These are phyloP conservation scores for Lasioglossum vierecki DNA, from an alignment of 2,888 invertebrate species.

Conservation along the genomic window DNA sequence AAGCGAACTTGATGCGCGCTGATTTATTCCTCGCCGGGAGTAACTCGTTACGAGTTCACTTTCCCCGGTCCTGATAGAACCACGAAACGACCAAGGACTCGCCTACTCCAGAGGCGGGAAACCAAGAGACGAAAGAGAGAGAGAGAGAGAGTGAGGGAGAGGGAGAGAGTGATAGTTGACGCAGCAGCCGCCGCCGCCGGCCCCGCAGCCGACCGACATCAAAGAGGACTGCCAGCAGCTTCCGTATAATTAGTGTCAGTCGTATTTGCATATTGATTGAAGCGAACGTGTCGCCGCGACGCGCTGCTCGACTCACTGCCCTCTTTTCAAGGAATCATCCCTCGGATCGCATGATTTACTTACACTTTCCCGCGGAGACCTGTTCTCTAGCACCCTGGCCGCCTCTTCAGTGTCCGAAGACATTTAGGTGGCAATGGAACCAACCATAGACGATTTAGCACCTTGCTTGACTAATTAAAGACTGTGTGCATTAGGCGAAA, in stretches of 20 bases:
- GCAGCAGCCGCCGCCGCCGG: conserved; percentile 56
- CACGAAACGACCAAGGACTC: conserved; percentile 69
- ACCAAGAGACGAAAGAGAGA: neutral
- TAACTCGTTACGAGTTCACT: conserved; percentile 72
- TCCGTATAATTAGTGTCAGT: conserved; percentile 83
- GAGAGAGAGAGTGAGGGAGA: neutral
- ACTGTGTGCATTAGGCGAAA: neutral
- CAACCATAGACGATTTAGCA: neutral
- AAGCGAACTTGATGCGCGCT: conserved; percentile 69
- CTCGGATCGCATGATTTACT: neutral
- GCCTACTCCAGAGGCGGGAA: conserved; percentile 44
- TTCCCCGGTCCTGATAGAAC: conserved; percentile 69
- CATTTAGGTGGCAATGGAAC: neutral
- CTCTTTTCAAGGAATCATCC: conserved; percentile 69
- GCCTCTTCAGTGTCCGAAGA: neutral
- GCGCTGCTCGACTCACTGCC: conserved; percentile 75
- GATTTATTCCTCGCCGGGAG: conserved; percentile 70
- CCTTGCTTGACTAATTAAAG: too few relatives aligned
- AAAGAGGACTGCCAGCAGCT: conserved; percentile 80
- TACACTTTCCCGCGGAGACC: neutral
- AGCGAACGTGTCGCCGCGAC: conserved; percentile 76
- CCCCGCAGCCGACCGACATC: conserved; percentile 75
- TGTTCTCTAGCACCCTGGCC: neutral
- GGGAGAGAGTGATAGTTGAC: conserved; percentile 31
- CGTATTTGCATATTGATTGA: conserved; percentile 84